These are phyloP conservation scores for Semnornis frantzii DNA, from an alignment of 2,113 vertebrate genomes.

Conservation along the genomic window DNA sequence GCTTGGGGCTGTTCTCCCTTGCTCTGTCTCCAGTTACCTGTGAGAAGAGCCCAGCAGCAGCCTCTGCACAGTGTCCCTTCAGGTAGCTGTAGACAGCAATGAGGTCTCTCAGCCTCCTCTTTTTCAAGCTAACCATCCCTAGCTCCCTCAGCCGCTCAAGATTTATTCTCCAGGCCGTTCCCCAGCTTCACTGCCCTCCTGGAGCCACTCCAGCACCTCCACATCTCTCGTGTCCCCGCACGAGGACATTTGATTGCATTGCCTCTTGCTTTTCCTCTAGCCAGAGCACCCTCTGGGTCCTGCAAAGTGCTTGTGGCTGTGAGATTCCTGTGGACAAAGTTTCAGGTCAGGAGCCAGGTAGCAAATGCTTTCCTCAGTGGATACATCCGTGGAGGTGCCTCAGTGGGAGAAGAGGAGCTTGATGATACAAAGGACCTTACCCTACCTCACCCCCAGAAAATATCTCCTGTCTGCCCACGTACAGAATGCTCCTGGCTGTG, in stretches of 20 bases:
- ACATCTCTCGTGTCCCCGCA: too few relatives aligned
- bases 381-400: background rate
- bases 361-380: background rate
- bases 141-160: too few relatives aligned
- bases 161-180: too few relatives aligned
- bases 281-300: background rate
- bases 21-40: too few relatives aligned
- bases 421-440: background rate
- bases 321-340: background rate
- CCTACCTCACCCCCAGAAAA: fast-evolving
- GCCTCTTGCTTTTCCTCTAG: background rate
- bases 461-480: background rate
- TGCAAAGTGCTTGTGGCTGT: background rate
- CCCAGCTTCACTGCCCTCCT: too few relatives aligned
- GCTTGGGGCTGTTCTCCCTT: too few relatives aligned
- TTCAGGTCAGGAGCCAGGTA: background rate
- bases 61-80: too few relatives aligned
- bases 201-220: too few relatives aligned
- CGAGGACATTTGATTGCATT: background rate
- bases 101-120: too few relatives aligned
- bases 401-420: background rate
- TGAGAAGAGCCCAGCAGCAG: too few relatives aligned
- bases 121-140: too few relatives aligned
- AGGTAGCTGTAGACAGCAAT: too few relatives aligned
- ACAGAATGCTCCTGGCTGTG: background rate